Base-by-base conservation (phyloP, 2,113 vertebrate genomes). In the Noturus placidus region DNA sequence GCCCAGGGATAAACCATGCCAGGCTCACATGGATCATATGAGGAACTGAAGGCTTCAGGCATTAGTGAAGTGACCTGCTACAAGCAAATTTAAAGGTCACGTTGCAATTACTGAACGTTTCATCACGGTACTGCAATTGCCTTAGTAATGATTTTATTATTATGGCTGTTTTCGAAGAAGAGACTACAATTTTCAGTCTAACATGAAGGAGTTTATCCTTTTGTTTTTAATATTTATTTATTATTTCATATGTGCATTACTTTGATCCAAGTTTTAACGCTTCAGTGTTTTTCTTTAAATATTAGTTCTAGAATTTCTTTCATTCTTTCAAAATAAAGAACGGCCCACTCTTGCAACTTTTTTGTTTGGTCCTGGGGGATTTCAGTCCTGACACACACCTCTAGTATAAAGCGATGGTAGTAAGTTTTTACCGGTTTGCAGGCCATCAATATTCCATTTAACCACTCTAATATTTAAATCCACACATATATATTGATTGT, bases 21-120 rank as follows among this genome's bases (percentile, higher is more conserved):
- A 57, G 6, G 0, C 57, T 76, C 17, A n/a, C 33, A 11, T 63
- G 33, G 17, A 86, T 89, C 79, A 86, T n/a, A 72, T 86, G 79
- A 86, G 46, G 61, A 17, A 42, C 67, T 22, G 46, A 54, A 63
- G 56, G 30, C 27, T 42, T 27, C 27, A 3, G 50, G 76, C n/a
- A 46, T 54, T n/a, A 33, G 7, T 57, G 77, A 57, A 74, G n/a
- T 42, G 30, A 74, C 14, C 70, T 63, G 69, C 56, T 63, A 42
- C 9, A 65, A 76, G 56, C 38, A 63, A 54, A 30, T 30, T 27
- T 0, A 42, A 78, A 52, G 11, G 61, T 65, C 74, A 76, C 22
- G 14, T 35, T 56, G 22, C 8, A 38, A 19, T 17, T 5, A 65
- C 42, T n/a, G 56, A 50, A 20, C 0, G 22, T 86, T 38, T 77